phyloP scores from a whole-genome alignment of 2,888 invertebrate genomes.

The Belgica antarctica region DNA sequence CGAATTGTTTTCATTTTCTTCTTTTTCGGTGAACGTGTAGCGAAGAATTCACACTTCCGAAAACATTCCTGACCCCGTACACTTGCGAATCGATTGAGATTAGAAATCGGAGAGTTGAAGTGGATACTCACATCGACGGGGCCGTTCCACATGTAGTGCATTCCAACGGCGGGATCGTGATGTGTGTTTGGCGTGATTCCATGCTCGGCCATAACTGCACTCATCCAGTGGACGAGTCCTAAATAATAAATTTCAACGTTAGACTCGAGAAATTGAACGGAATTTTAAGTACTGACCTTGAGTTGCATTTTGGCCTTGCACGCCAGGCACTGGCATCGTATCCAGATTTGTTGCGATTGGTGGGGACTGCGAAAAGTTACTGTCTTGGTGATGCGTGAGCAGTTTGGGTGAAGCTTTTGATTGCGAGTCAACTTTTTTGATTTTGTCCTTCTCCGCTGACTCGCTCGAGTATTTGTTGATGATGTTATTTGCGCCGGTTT shows the following conservation, averaged over 20 bases:
- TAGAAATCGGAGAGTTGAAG: background rate
- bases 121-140: conserved; percentile 54
- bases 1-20: background rate
- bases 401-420: background rate
- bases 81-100: conserved; percentile 42
- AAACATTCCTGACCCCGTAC: conserved; percentile 46
- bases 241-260: background rate
- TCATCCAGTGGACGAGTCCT: conserved; percentile 83
- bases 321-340: conserved; percentile 55
- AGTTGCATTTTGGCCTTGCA: conserved; percentile 64
- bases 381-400: background rate
- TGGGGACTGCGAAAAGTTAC: background rate
- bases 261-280: too few relatives aligned
- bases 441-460: background rate
- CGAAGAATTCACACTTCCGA: background rate
- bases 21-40: background rate
- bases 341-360: conserved; percentile 4
- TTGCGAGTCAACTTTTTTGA: background rate
- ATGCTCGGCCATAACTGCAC: conserved; percentile 88
- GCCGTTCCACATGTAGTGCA: conserved; percentile 57
- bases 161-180: conserved; percentile 54
- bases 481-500: background rate
- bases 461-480: background rate
- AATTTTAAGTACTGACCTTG: conserved; percentile 63
- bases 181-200: conserved; percentile 79